These are phyloP conservation scores for Podocnemis expansa DNA, from an alignment of 2,113 vertebrate genomes.

Conservation along the genomic window DNA sequence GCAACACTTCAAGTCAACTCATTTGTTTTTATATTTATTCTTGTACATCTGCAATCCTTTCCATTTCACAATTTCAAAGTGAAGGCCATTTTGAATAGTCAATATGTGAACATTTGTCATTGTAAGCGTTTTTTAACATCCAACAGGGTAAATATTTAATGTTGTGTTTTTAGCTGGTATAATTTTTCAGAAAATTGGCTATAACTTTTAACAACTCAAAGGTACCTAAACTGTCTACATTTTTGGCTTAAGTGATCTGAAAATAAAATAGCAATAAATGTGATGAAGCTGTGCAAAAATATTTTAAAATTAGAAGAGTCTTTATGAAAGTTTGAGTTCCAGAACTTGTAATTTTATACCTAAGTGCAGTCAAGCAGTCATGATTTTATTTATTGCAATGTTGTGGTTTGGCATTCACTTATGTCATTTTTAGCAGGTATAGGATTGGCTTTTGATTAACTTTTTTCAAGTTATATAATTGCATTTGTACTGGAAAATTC, in stretches of 20 bases:
- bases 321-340: slow-evolving; percentile 76
- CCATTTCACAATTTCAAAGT: slow-evolving; percentile 86
- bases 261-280: slow-evolving; percentile 84
- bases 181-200: slow-evolving; percentile 88
- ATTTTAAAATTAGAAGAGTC: slow-evolving; percentile 70
- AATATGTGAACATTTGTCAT: slow-evolving; percentile 88
- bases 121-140: slow-evolving; percentile 87
- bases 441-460: slow-evolving; percentile 58
- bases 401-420: slow-evolving; percentile 1
- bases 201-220: slow-evolving; percentile 87
- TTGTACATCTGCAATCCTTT: slow-evolving; percentile 87
- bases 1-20: slow-evolving; percentile 90
- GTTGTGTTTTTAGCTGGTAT: slow-evolving; percentile 87
- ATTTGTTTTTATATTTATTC: slow-evolving; percentile 92
- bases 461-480: slow-evolving; percentile 47
- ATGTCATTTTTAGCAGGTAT: slow-evolving; percentile 38
- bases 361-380: not conserved
- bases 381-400: slow-evolving; percentile 43
- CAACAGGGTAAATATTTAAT: slow-evolving; percentile 89
- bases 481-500: slow-evolving; percentile 47
- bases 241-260: slow-evolving; percentile 82
- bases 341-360: slow-evolving; percentile 53
- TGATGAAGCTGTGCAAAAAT: slow-evolving; percentile 78
- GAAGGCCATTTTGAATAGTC: slow-evolving; percentile 89
- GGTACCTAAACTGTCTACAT: slow-evolving; percentile 84